A percentile compares a stretch with the other conserved stretches of the same genome.
Evolutionary conservation across 2,888 invertebrate species (phyloP).

Genomic region (Drosophila sordidapex): DNA sequence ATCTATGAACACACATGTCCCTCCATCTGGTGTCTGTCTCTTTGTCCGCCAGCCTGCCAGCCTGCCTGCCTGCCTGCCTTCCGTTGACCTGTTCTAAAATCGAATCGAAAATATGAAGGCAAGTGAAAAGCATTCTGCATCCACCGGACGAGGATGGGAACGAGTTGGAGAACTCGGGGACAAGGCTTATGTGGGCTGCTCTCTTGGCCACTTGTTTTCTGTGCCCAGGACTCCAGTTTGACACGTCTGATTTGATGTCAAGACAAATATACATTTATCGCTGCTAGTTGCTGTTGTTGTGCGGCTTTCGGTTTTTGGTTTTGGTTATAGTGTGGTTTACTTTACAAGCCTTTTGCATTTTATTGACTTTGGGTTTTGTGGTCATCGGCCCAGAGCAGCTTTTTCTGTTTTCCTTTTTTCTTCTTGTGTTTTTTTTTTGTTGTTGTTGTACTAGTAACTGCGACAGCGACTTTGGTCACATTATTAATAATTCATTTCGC

Average conservation of each 20-base stretch:
- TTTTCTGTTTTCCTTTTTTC: neutral
- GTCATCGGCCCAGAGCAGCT: conserved; percentile 11
- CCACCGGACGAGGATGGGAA: neutral
- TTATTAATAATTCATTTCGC: conserved; percentile 78
- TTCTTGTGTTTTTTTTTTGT: neutral
- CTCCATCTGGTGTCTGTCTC: neutral
- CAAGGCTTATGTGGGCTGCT: conserved; percentile 7
- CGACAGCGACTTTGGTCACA: conserved; percentile 26
- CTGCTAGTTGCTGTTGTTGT: conserved; percentile 15
- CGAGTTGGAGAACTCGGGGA: neutral
- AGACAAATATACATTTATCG: conserved; percentile 60
- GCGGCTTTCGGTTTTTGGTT: conserved; percentile 24
- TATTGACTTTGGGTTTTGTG: conserved; percentile 42
- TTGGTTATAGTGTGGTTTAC: conserved; percentile 23
- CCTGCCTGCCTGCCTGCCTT: conserved; percentile 11
- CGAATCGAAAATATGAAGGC: conserved; percentile 1
- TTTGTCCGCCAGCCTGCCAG: neutral
- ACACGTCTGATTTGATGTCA: conserved; percentile 71
- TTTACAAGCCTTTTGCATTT: conserved; percentile 39
- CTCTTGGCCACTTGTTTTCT: conserved; percentile 32
- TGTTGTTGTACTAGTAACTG: neutral
- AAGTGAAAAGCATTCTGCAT: conserved; percentile 1
- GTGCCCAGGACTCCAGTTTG: conserved; percentile 41
- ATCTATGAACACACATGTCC: conserved; percentile 20
- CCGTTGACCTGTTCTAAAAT: conserved; percentile 38